Percentiles rank a stretch among this genome's conserved stretches.
Evolutionary conservation across 2,797 vertebrate genomes (phyloP).

Genomic region (Glossophaga mutica): DNA sequence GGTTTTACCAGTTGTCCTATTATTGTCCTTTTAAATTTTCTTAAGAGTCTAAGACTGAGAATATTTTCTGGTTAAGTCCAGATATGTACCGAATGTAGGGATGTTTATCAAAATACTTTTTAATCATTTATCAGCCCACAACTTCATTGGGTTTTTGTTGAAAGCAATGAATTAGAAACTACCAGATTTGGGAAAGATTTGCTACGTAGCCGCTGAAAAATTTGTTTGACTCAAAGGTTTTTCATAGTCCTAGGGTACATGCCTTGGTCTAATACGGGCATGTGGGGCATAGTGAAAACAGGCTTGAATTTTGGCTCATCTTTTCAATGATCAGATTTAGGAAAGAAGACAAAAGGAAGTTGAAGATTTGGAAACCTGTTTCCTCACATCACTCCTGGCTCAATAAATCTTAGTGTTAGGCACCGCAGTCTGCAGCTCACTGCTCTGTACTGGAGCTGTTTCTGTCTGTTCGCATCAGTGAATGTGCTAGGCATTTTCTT

Average conservation of each 20-base stretch:
- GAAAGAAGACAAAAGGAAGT: background rate
- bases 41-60: background rate
- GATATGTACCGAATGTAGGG: background rate
- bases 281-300: background rate
- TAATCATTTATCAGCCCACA: background rate
- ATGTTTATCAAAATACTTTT: background rate
- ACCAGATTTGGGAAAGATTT: background rate
- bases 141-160: background rate
- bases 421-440: background rate
- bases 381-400: background rate
- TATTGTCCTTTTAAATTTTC: constrained; percentile 8
- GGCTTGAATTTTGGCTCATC: background rate
- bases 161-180: background rate
- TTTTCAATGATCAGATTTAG: background rate
- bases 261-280: background rate
- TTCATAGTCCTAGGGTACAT: background rate
- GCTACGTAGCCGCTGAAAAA: background rate
- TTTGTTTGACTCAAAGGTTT: background rate
- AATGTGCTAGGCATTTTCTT: background rate
- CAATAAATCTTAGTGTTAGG: background rate
- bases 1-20: background rate
- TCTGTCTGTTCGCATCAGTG: background rate
- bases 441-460: background rate
- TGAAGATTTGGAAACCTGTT: background rate
- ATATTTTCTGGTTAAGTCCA: background rate